These are phyloP conservation scores for Vanacampus margaritifer DNA, from an alignment of 2,113 vertebrate genomes.

Conservation along the genomic window DNA sequence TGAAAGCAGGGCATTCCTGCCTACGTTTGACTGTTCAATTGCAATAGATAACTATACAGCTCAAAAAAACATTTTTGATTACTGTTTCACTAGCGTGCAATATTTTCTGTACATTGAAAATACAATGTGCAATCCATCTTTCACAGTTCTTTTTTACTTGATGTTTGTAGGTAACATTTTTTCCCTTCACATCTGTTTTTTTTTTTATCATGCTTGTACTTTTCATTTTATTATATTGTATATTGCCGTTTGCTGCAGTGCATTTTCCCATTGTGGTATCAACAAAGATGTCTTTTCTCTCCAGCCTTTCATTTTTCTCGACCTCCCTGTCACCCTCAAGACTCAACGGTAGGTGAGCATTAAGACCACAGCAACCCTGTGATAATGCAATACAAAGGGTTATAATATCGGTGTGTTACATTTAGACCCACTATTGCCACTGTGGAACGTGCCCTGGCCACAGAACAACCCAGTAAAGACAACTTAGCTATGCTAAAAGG, in stretches of 20 bases:
- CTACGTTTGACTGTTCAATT: neutral
- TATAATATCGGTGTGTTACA: too few relatives aligned
- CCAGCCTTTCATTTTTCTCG: conserved; percentile 39
- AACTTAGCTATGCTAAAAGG: too few relatives aligned
- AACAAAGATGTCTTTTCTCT: neutral
- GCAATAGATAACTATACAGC: too few relatives aligned
- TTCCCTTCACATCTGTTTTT: too few relatives aligned
- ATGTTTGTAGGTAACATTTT: too few relatives aligned
- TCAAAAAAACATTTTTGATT: too few relatives aligned
- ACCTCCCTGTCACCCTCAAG: conserved; percentile 1
- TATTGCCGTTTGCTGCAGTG: neutral
- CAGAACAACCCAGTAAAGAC: too few relatives aligned
- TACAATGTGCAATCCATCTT: neutral
- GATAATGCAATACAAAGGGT: neutral
- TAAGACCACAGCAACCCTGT: neutral
- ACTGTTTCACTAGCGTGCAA: neutral
- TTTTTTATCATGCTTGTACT: too few relatives aligned
- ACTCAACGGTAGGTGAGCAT: conserved; percentile 4
- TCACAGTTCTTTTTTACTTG: too few relatives aligned
- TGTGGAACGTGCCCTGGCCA: too few relatives aligned
- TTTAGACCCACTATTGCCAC: too few relatives aligned
- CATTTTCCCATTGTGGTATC: neutral
- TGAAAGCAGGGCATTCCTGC: neutral
- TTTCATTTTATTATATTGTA: neutral
- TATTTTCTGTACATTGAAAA: neutral